Percentiles rank a stretch among this genome's conserved stretches.
Conservation (phyloP, 2,113 vertebrate species). For the Stercorarius parasiticus region DNA sequence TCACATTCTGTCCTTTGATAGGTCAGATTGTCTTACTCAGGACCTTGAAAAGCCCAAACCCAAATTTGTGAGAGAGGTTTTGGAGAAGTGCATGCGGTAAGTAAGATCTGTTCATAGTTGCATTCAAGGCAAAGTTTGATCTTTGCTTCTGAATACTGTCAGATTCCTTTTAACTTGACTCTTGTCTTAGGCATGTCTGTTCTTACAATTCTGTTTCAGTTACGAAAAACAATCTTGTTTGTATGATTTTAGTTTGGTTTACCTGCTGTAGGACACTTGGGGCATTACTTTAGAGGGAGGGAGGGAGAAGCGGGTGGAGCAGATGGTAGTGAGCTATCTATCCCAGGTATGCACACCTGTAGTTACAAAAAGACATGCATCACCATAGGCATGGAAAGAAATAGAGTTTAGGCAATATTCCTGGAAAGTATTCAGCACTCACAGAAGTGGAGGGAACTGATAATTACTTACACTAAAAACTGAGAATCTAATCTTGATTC, state of each 20-base stretch:
- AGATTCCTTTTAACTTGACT: background rate
- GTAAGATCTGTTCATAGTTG: background rate
- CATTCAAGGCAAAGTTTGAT: background rate
- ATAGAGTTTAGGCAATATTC: background rate
- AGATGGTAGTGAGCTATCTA: background rate
- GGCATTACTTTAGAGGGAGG: background rate
- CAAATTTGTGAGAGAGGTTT: slow-evolving; percentile 96
- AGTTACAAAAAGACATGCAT: background rate
- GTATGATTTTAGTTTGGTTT: background rate
- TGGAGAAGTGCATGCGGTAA: slow-evolving; percentile 97
- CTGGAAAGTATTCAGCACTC: background rate
- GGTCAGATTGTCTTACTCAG: slow-evolving; percentile 92
- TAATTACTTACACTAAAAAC: background rate
- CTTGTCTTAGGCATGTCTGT: background rate
- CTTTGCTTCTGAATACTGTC: background rate
- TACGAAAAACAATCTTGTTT: background rate
- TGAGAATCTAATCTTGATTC: background rate
- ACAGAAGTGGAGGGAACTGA: background rate
- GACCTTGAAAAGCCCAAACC: slow-evolving; percentile 93
- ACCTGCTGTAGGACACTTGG: background rate
- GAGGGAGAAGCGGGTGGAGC: background rate
- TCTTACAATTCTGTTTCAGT: background rate
- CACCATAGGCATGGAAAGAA: background rate
- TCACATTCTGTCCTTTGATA: slow-evolving; percentile 31
- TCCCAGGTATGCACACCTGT: background rate